Base-by-base conservation (phyloP, 2,113 vertebrate species). In the Nyctereutes procyonoides region DNA sequence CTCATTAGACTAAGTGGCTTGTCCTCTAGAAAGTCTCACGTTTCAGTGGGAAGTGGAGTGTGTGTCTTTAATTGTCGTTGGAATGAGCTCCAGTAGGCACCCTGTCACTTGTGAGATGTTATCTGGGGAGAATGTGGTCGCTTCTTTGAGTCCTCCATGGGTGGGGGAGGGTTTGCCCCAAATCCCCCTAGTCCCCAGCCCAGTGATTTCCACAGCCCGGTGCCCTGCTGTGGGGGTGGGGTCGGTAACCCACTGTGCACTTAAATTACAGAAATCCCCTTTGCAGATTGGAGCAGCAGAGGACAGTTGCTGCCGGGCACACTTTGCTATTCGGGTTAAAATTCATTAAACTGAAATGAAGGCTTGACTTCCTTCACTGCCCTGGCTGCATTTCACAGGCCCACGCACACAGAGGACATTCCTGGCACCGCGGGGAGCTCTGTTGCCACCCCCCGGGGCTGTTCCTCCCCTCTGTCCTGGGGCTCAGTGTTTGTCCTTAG, bases 51-150 rank as follows among this genome's bases (percentile, higher is more conserved):
- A 95, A 80, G 93, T 93, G 77, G 88, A 58, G 63, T 94, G 79
- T 97, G 73, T 88, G 65, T 93, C 80, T 97, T 95, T 96, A 94
- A 95, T 65, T 93, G 97, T 79, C 17, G 0, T 22, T 84, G 83
- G 93, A 92, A 92, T 81, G 89, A 93, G 92, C 92, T 81, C 92
- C 82, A 55, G 93, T 91, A 83, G 95, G 95, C 69, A 38, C 77
- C 43, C 81, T 83, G 95, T 87, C 93, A 92, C 95, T 93, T 88
- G 43, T 22, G 79, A 93, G 92, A 97, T 96, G 95, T 95, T 96
- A 92, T 95, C 86, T 79, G 60, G 63, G 89, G 92, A 88, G 86
- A 76, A 76, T 81, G 67, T 86, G 83, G 20, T 30, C 51, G 88
- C 92, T 83, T 56, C 95, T 84, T 73, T 53, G 20, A 4, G 20